These are phyloP conservation scores for Alca torda DNA, from an alignment of 2,797 vertebrate species.

Conservation along the genomic window DNA sequence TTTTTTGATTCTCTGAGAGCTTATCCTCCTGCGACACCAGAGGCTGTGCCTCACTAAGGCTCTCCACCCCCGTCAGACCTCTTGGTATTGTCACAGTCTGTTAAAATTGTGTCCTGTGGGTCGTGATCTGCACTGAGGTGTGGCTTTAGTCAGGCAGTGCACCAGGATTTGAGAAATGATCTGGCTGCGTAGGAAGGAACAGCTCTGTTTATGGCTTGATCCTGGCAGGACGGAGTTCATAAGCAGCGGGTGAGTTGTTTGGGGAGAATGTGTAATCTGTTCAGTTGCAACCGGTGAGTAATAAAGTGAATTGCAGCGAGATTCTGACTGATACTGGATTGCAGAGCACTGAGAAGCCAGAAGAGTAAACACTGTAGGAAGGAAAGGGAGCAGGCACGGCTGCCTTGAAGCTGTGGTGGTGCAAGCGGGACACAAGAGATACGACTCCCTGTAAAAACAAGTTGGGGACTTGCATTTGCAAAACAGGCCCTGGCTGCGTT, in stretches of 20 bases:
- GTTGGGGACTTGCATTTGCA: background rate
- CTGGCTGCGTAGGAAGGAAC: background rate
- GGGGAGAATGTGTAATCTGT: background rate
- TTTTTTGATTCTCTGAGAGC: background rate
- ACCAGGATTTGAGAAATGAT: background rate
- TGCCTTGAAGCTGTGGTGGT: background rate
- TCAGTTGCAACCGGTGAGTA: background rate
- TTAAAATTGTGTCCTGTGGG: background rate
- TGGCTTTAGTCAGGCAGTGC: background rate
- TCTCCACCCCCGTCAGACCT: background rate
- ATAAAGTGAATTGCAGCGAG: background rate
- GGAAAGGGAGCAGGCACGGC: background rate
- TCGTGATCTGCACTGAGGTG: background rate
- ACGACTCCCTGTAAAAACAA: background rate
- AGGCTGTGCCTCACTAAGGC: background rate
- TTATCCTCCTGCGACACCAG: background rate
- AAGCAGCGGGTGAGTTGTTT: background rate
- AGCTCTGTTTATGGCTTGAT: background rate
- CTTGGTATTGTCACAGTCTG: background rate
- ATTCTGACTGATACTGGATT: background rate
- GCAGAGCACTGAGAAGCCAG: background rate
- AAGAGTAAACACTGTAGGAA: background rate
- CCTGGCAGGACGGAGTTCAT: background rate
- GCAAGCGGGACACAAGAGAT: background rate
- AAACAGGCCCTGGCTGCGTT: fast-evolving